phyloP scores from a whole-genome alignment of 2,888 invertebrate species.

The Cepaea hortensis region DNA sequence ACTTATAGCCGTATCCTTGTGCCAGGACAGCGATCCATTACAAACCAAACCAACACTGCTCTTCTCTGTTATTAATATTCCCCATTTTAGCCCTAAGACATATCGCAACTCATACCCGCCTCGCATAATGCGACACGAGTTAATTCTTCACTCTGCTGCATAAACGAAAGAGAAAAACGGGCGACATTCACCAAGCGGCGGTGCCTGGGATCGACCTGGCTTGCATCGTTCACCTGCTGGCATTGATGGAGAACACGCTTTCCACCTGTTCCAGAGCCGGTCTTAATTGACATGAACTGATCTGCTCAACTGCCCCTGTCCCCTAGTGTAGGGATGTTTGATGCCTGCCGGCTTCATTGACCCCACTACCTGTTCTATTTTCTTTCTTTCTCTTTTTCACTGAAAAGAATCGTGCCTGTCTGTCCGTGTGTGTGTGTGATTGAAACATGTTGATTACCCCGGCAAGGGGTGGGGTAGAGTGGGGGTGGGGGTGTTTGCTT shows the following conservation, averaged over 20 bases:
- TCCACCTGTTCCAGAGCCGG: constrained; percentile 29
- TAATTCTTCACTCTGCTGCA: too few species aligned
- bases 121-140: too few species aligned
- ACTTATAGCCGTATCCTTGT: too few species aligned
- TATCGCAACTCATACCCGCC: too few species aligned
- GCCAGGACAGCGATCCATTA: too few species aligned
- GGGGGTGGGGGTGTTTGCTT: too few species aligned
- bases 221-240: constrained; percentile 15
- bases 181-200: neutral
- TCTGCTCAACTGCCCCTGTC: neutral
- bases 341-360: neutral
- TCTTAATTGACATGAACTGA: constrained; percentile 14
- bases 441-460: neutral
- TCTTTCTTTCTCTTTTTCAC: neutral
- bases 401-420: neutral
- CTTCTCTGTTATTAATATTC: too few species aligned
- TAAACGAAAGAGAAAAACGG: too few species aligned
- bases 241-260: constrained; percentile 5
- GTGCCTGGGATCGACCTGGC: neutral
- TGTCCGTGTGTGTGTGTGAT: neutral
- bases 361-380: neutral
- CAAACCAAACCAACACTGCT: too few species aligned
- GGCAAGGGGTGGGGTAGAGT: too few species aligned
- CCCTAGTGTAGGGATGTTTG: neutral
- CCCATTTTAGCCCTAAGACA: too few species aligned